phyloP scores from a whole-genome alignment of 2,888 invertebrate species.

The Norana najaformis region DNA sequence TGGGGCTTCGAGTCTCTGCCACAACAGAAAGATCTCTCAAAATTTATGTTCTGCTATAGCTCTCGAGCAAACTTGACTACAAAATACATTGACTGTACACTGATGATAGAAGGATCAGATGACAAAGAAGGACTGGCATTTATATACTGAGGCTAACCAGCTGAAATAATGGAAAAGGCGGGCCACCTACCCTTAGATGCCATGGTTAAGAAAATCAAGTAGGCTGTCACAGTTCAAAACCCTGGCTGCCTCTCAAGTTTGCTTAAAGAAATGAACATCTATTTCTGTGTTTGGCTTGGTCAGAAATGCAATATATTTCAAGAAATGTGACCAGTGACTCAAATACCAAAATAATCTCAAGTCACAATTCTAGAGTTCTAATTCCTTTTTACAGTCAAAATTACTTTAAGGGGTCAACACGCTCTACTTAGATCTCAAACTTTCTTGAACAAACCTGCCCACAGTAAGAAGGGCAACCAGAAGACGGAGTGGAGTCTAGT shows the following conservation, averaged over 20 bases:
- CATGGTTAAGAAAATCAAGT: not conserved
- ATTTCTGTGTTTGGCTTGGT: not conserved
- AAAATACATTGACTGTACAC: not conserved
- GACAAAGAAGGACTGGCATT: not conserved
- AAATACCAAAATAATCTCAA: no score
- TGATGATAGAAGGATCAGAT: not conserved
- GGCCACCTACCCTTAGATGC: not conserved
- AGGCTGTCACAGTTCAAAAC: no score
- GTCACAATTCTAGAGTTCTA: no score
- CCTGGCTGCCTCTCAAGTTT: not conserved
- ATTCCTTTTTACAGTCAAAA: no score
- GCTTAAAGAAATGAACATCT: not conserved
- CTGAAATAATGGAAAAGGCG: not conserved
- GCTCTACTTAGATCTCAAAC: no score
- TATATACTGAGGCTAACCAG: not conserved
- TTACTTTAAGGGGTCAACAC: no score
- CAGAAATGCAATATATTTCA: not conserved
- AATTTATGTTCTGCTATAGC: not conserved
- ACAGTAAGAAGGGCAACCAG: no score
- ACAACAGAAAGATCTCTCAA: not conserved
- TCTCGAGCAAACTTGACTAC: not conserved
- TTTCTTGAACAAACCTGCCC: no score
- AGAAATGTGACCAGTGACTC: conserved; percentile 4
- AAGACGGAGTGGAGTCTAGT: no score
- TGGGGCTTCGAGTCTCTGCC: not conserved